Conservation (phyloP, 2,797 vertebrate species). For the Hydrophis major region DNA sequence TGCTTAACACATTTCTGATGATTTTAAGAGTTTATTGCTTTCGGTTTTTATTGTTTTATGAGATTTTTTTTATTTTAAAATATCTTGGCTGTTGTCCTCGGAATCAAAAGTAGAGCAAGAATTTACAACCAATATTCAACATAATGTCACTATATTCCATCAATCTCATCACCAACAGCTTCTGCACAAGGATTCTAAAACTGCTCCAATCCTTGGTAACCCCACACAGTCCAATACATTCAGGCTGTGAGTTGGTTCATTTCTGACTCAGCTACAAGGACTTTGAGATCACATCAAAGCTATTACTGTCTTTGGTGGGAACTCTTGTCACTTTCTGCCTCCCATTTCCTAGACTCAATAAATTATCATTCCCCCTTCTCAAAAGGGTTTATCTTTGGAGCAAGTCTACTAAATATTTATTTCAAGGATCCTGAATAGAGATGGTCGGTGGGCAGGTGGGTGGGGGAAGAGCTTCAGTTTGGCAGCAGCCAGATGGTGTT, state of each 20-base stretch:
- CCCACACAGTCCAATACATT: not conserved
- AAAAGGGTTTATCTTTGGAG: not conserved
- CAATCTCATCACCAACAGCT: not conserved
- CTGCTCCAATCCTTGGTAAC: not conserved
- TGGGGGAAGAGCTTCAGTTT: not conserved
- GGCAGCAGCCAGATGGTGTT: not conserved
- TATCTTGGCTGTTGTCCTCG: not conserved
- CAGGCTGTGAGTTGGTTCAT: not conserved
- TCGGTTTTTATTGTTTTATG: not conserved
- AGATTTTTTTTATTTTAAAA: not conserved
- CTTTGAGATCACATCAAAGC: not conserved
- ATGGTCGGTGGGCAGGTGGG: not conserved
- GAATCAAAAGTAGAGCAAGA: not conserved
- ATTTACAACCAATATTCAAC: not conserved
- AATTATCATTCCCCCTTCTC: not conserved
- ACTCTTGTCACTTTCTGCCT: not conserved
- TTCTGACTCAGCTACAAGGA: not conserved
- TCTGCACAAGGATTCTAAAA: not conserved
- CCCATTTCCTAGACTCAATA: not conserved
- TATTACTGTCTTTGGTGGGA: not conserved
- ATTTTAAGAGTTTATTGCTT: not conserved
- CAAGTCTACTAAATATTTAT: not conserved
- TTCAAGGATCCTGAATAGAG: not conserved
- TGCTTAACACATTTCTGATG: not conserved
- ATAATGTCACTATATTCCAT: not conserved